A percentile compares a stretch with the other conserved stretches of the same genome.
phyloP scores from a whole-genome alignment of 2,113 vertebrate genomes.

The Paradoxurus hermaphroditus region DNA sequence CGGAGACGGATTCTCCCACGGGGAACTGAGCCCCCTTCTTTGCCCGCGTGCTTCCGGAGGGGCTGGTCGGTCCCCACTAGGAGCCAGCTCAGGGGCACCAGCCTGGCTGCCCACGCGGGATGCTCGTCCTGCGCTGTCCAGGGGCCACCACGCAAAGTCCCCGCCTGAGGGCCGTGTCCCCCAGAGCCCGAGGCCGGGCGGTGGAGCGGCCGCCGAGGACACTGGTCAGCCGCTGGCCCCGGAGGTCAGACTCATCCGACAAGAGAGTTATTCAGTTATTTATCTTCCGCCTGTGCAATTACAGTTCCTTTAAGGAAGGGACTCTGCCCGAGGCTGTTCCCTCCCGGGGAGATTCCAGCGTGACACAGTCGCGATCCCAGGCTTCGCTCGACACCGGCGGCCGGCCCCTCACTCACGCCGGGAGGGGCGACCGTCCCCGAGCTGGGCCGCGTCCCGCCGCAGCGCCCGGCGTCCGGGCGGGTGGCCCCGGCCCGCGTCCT shows the following conservation, averaged over 20 bases:
- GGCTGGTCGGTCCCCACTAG: fast-evolving
- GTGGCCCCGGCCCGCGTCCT: neutral
- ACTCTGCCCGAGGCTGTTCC: neutral
- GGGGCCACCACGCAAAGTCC: fast-evolving
- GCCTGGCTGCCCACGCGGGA: fast-evolving
- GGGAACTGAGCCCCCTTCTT: neutral
- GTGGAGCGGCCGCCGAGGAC: fast-evolving
- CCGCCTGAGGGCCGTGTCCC: fast-evolving
- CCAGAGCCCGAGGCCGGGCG: fast-evolving
- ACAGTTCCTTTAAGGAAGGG: too few relatives aligned
- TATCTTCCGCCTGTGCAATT: neutral
- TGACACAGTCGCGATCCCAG: fast-evolving
- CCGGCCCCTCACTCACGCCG: neutral
- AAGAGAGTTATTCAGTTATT: too few relatives aligned
- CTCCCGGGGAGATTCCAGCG: fast-evolving
- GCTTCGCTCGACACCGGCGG: neutral
- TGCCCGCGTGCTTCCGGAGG: fast-evolving
- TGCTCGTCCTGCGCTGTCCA: fast-evolving
- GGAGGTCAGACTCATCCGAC: too few relatives aligned
- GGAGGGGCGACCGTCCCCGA: fast-evolving
- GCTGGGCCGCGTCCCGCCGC: fast-evolving
- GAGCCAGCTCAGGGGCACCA: fast-evolving
- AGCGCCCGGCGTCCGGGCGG: fast-evolving
- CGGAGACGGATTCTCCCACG: fast-evolving
- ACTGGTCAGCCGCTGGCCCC: fast-evolving